A percentile compares a stretch with the other conserved stretches of the same genome.
phyloP scores from a whole-genome alignment of 2,113 vertebrate species.

The Tinamus guttatus region DNA sequence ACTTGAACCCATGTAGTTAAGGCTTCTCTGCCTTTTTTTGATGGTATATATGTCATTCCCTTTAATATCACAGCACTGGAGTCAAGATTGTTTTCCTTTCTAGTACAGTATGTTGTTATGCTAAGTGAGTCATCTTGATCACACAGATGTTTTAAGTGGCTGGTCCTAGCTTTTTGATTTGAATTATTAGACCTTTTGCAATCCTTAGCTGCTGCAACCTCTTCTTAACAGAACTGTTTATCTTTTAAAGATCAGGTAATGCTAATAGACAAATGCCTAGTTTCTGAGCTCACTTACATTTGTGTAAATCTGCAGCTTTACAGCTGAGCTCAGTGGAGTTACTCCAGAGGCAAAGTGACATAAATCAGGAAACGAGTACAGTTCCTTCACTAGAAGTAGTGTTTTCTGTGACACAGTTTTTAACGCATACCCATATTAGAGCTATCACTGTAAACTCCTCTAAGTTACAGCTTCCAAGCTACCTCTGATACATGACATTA shows the following conservation, averaged over 20 bases:
- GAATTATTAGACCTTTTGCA: slow-evolving; percentile 13
- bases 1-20: not conserved
- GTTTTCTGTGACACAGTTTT: not conserved
- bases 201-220: not conserved
- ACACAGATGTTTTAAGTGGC: not conserved
- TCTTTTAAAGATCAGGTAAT: not conserved
- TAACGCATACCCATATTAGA: not conserved
- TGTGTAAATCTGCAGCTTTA: not conserved
- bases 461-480: not conserved
- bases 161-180: not conserved
- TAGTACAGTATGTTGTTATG: not conserved
- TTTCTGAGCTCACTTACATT: not conserved
- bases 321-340: not conserved
- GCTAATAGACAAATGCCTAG: not conserved
- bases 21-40: not conserved
- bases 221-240: not conserved
- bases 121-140: slow-evolving; percentile 26
- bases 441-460: not conserved
- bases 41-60: not conserved
- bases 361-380: not conserved
- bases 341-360: not conserved
- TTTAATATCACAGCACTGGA: not conserved
- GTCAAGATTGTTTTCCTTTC: not conserved
- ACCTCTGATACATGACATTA: not conserved
- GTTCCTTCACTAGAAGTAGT: not conserved